Percentiles rank a stretch among this genome's conserved stretches.
These are phyloP conservation scores for Halichondria panicea DNA, from an alignment of 37 sponge, comb jelly and placozoan genomes.

Conservation along the genomic window DNA sequence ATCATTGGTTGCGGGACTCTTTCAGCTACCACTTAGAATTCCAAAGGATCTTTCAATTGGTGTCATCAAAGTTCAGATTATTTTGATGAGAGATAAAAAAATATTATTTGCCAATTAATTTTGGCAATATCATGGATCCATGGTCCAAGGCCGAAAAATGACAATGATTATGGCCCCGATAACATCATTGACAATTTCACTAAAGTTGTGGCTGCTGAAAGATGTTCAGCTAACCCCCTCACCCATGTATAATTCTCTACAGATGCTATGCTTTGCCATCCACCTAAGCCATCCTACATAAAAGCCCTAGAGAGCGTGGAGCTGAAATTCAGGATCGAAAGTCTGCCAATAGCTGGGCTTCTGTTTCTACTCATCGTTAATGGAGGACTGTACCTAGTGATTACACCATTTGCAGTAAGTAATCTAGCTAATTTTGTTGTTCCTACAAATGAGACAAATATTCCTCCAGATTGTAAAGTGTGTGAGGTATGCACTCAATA, in stretches of 20 bases:
- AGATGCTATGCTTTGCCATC: constrained; percentile 44
- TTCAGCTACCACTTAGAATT: too few relatives aligned
- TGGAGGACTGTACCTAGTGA: constrained; percentile 5
- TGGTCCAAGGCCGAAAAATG: too few relatives aligned
- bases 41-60: too few relatives aligned
- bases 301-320: constrained; percentile 13
- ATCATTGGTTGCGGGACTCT: too few relatives aligned
- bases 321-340: constrained; percentile 29
- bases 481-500: too few relatives aligned
- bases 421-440: too few relatives aligned
- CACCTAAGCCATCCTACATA: background rate
- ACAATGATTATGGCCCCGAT: too few relatives aligned
- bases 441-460: background rate
- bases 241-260: background rate
- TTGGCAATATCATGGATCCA: too few relatives aligned
- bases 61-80: too few relatives aligned
- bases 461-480: background rate
- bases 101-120: too few relatives aligned
- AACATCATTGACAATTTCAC: too few relatives aligned
- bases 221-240: background rate
- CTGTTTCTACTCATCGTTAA: constrained; percentile 5
- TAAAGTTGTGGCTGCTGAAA: background rate
- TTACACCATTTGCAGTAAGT: constrained; percentile 44
- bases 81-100: too few relatives aligned
- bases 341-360: constrained; percentile 27